phyloP scores from a whole-genome alignment of 2,797 vertebrate species.

The Myripristis jacobus region DNA sequence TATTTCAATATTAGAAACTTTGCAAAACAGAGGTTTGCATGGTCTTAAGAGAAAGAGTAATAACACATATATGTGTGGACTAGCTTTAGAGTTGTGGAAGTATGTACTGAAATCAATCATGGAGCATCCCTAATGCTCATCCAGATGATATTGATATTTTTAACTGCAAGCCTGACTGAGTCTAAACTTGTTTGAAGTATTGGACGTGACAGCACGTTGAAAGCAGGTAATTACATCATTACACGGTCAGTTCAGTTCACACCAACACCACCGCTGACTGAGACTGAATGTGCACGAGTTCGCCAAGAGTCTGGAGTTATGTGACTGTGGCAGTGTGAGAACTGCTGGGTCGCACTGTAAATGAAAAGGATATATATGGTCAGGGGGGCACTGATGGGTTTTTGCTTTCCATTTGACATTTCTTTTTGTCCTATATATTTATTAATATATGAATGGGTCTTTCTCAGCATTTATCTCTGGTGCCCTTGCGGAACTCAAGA shows the following conservation, averaged over 20 bases:
- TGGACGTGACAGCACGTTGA: slow-evolving; percentile 76
- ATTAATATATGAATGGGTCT: slow-evolving; percentile 25
- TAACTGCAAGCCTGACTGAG: slow-evolving; percentile 9
- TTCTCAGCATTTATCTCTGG: slow-evolving; percentile 21
- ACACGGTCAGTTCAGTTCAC: slow-evolving; percentile 68
- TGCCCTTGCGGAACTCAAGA: slow-evolving; percentile 7
- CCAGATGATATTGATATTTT: slow-evolving; percentile 30
- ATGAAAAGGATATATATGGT: slow-evolving; percentile 43
- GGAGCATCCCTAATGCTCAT: slow-evolving; percentile 14
- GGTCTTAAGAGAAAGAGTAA: slow-evolving; percentile 3
- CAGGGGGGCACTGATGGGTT: slow-evolving; percentile 44
- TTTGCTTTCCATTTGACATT: slow-evolving; percentile 6
- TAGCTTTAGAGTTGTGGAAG: neutral
- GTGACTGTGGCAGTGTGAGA: slow-evolving; percentile 39
- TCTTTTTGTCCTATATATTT: slow-evolving; percentile 15
- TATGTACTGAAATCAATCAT: neutral
- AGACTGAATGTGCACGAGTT: slow-evolving; percentile 41
- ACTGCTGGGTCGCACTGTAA: slow-evolving; percentile 54
- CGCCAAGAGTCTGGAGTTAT: slow-evolving; percentile 35
- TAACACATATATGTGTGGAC: neutral
- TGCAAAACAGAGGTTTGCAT: neutral
- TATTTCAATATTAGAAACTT: neutral
- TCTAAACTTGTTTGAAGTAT: slow-evolving; percentile 68
- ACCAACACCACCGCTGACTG: slow-evolving; percentile 29
- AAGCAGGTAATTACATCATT: slow-evolving; percentile 73